Percentiles rank a stretch among this genome's conserved stretches.
Conservation (phyloP, 2,797 vertebrate species). For the Menidia menidia region DNA sequence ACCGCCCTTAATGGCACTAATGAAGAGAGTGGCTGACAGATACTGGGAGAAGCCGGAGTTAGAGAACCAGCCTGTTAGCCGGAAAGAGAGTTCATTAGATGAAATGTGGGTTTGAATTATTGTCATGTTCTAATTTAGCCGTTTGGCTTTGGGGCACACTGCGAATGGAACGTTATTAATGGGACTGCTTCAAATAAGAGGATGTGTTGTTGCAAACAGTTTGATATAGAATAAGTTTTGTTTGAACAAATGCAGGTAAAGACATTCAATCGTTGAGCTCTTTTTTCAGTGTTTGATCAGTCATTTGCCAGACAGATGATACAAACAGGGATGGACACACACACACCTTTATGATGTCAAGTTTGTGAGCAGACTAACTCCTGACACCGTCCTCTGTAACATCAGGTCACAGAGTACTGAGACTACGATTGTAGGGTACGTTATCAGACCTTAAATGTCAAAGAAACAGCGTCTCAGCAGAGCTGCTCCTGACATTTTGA, state of each 20-base stretch:
- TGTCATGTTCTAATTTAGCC: not conserved
- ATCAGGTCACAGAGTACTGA: slow-evolving; percentile 39
- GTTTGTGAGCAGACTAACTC: slow-evolving; percentile 42
- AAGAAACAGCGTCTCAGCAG: slow-evolving; percentile 53
- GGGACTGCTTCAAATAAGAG: too few relatives aligned
- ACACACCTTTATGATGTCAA: not conserved
- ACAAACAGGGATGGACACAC: slow-evolving; percentile 8
- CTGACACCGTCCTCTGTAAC: slow-evolving; percentile 37
- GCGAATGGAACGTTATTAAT: not conserved
- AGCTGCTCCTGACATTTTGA: slow-evolving; percentile 64
- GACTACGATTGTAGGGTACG: slow-evolving; percentile 40
- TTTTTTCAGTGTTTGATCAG: not conserved
- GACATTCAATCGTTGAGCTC: not conserved
- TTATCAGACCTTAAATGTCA: slow-evolving; percentile 66
- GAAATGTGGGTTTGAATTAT: slow-evolving; percentile 12
- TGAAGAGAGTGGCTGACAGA: slow-evolving; percentile 75
- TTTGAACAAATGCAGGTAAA: not conserved
- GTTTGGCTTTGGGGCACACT: not conserved
- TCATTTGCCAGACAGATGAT: slow-evolving; percentile 17
- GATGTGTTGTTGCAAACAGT: not conserved
- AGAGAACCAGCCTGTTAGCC: slow-evolving; percentile 34
- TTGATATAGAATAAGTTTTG: not conserved
- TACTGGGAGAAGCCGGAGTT: slow-evolving; percentile 43
- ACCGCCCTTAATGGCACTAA: slow-evolving; percentile 71
- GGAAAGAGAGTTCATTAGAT: slow-evolving; percentile 20